Evolutionary conservation across 2,888 invertebrate genomes (phyloP), one percentile per base, ranked within the genome.

Genomic region (Branchipolynoe longqiensis): DNA sequence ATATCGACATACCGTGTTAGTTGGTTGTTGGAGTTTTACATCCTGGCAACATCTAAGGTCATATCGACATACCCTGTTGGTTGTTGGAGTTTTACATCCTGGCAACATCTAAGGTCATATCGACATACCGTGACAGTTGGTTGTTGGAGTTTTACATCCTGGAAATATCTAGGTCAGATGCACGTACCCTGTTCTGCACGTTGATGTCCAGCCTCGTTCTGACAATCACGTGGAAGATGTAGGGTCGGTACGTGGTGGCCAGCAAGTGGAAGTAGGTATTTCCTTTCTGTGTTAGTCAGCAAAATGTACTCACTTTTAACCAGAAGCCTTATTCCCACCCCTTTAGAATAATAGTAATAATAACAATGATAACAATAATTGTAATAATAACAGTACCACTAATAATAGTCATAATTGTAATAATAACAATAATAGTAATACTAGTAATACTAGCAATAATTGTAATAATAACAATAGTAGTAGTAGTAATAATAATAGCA

Each of bases 241-340:
- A 88, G 0, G 92, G 92, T 56, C 90, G 87, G 86, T 92, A 89
- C 90, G 91, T 90, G 8, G 92, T 92, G 88, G 91, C 90, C 12
- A 92, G 88, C 87, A 90, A 91, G 86, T 92, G 92, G 0, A 92
- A 83, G 81, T 90, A 92, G 0, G 92, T 92, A 87, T 92, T 92
- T 31, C 91, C 90, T 87, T 92, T 92, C 92, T 92, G 90, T 36
- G n/a, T n/a, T n/a, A n/a, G n/a, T n/a, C n/a, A 89, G 89, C 18
- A 74, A 36, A 33, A 74, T 8, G 25, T 14, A 74, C 12, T 14
- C 6, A 36, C 28, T n/a, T n/a, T n/a, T n/a, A n/a, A n/a, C n/a
- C n/a, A n/a, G n/a, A n/a, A n/a, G n/a, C n/a, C n/a, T n/a, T n/a
- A n/a, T n/a, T n/a, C n/a, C n/a, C n/a, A n/a, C n/a, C n/a, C n/a